Evolutionary conservation across 53 echinoderm and acorn worm species (phyloP), one percentile per base, ranked within the genome.

Genomic region (Arbacia lixula): DNA sequence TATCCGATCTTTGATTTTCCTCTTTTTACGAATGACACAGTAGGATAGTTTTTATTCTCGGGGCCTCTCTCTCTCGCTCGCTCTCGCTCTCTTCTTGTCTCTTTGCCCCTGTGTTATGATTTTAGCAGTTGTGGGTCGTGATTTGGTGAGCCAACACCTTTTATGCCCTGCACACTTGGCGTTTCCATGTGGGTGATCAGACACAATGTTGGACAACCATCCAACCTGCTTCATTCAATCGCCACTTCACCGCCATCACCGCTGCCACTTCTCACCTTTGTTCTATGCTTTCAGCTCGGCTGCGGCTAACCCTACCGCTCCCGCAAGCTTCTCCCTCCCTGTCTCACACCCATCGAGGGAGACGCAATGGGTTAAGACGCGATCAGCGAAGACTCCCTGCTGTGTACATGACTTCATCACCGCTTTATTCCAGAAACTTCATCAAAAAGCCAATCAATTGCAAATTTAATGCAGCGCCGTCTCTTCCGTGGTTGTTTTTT

Each of bases 71-170:
- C 57, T 56, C n/a, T 56, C n/a, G 12, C 21, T 5, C 75, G 27
- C 72, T 31, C 25, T 29, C 0, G 27, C 50, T 72, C 51, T 75
- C 75, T 53, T 53, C 53, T 36, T 6, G 32, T 75, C 75, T 75
- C 55, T 75, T 75, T 71, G 17, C 46, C 46, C 50, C 14, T 71
- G 39, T 67, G 41, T 75, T 54, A 54, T 75, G 55, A 75, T 75
- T 75, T 72, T 21, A 72, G 72, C 75, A 54, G 35, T 75, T 35
- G 53, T 75, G 21, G 75, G 55, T 39, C 19, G 79, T 79, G 79
- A 79, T 79, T 79, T 60, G 42, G 79, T 40, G 28, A 79, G 60
- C 60, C 79, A 60, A 79, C 79, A 79, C 79, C 79, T 60, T 39
- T 79, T 79, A 60, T 79, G 60, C 46, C 42, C 40, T 30, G 79